A percentile compares a stretch with the other conserved stretches of the same genome.
Conservation (phyloP, 2,797 vertebrate genomes). For the Enteromius viviparus region DNA sequence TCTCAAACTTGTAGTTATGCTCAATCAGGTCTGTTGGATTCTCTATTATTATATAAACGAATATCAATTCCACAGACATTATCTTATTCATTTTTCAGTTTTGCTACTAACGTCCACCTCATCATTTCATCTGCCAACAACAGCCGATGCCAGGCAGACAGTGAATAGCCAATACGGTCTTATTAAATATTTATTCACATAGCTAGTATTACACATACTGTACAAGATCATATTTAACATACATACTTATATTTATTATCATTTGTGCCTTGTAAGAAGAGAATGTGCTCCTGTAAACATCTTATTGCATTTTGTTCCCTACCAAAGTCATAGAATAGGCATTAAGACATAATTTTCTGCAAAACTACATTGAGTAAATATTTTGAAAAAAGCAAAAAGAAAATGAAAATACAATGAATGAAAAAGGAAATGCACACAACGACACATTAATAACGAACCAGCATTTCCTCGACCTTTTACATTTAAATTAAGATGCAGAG, state of each 20-base stretch:
- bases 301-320: neutral
- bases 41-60: neutral
- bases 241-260: neutral
- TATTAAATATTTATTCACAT: constrained; percentile 2
- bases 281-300: neutral
- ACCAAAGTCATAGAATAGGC: neutral
- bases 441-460: neutral
- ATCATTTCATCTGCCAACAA: neutral
- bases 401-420: neutral
- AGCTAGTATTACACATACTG: neutral
- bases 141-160: neutral
- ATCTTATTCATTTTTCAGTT: neutral
- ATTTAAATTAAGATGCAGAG: neutral
- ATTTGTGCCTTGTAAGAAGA: neutral
- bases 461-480: neutral
- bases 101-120: neutral
- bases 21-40: neutral
- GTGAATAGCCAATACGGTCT: neutral
- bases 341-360: neutral
- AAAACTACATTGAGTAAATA: neutral
- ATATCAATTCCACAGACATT: neutral
- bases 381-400: neutral
- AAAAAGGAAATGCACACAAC: neutral
- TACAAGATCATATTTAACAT: neutral
- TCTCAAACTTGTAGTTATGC: constrained; percentile 9